Percentiles rank a stretch among this genome's conserved stretches.
These are phyloP conservation scores for Sipha flava DNA, from an alignment of 1,140 invertebrate species.

Conservation along the genomic window DNA sequence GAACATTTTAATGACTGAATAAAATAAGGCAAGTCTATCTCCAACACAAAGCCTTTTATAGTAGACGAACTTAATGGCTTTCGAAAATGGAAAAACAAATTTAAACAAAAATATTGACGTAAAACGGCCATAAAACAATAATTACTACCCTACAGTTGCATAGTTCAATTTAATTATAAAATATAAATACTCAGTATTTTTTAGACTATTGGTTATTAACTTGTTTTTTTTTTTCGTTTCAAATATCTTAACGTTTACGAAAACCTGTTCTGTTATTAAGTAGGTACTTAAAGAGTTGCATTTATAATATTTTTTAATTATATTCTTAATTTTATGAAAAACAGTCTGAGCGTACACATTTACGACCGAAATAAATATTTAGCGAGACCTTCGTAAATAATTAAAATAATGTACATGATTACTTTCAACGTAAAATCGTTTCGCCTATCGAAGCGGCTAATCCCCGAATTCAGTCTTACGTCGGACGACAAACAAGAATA, in stretches of 20 bases:
- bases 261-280: not conserved
- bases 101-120: not conserved
- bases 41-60: not conserved
- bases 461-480: too few relatives aligned
- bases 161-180: not conserved
- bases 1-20: not conserved
- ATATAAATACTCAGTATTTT: not conserved
- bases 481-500: too few relatives aligned
- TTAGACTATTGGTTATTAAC: constrained; percentile 3
- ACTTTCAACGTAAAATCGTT: too few relatives aligned
- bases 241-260: not conserved
- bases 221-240: not conserved
- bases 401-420: not conserved
- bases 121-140: not conserved
- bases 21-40: not conserved
- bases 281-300: constrained; percentile 8
- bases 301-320: constrained; percentile 26
- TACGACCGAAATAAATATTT: not conserved
- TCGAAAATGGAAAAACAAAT: not conserved
- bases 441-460: too few relatives aligned
- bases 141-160: not conserved
- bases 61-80: not conserved
- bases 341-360: not conserved
- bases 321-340: constrained; percentile 14
- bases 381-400: not conserved